These are phyloP conservation scores for Megalopta genalis DNA, from an alignment of 1,140 invertebrate genomes.

Conservation along the genomic window DNA sequence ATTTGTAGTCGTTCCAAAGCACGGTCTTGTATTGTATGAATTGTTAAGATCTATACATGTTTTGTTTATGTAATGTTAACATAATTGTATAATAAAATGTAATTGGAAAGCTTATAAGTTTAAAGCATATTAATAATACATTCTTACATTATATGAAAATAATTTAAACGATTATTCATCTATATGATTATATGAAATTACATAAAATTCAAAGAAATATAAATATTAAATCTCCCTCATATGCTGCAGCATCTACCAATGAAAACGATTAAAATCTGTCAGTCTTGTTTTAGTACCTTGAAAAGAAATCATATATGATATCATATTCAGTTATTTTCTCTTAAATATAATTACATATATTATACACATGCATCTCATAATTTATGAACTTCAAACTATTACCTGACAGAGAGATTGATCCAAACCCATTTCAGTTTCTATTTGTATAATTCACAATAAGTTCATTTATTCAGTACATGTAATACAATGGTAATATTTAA, in stretches of 20 bases:
- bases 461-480: slow-evolving; percentile 15
- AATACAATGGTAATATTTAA: slow-evolving; percentile 10
- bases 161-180: not conserved
- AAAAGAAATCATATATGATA: slow-evolving; percentile 17
- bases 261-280: slow-evolving; percentile 21
- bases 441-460: not conserved
- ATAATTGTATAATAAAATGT: not conserved
- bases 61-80: no score
- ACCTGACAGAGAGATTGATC: not conserved
- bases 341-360: slow-evolving; percentile 22
- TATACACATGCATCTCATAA: slow-evolving; percentile 5
- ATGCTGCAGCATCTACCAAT: not conserved
- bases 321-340: slow-evolving; percentile 3
- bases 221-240: not conserved
- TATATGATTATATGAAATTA: not conserved
- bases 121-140: not conserved
- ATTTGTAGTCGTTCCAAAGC: slow-evolving; percentile 1
- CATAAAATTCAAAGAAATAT: not conserved
- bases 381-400: slow-evolving; percentile 5
- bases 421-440: not conserved
- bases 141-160: not conserved
- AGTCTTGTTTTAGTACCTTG: slow-evolving; percentile 26
- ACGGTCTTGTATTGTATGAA: slow-evolving; percentile 16
- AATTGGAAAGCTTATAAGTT: not conserved
- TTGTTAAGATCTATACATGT: not conserved